phyloP scores from a whole-genome alignment of 1,140 invertebrate species.

The Cotesia typhae region DNA sequence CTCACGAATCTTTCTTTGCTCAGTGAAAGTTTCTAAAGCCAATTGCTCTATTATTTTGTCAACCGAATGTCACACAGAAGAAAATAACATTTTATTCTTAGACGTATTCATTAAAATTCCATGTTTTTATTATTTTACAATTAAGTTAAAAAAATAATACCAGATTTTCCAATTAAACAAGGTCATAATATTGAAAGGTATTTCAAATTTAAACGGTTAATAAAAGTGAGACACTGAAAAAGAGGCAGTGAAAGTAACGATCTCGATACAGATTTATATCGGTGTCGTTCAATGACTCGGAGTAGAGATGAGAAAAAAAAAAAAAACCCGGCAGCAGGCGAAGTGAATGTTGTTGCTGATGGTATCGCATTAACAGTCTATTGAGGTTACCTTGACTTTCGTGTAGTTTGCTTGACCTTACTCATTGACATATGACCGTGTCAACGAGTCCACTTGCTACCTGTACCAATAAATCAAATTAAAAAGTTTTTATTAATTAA shows the following conservation, averaged over 20 bases:
- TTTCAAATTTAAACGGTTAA: not conserved
- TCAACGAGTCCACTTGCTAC: no score
- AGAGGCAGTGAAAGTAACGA: constrained; percentile 19
- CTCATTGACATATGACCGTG: constrained; percentile 23
- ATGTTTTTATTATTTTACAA: no score
- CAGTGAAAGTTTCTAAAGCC: constrained; percentile 52
- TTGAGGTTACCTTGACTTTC: constrained; percentile 51
- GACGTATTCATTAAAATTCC: no score
- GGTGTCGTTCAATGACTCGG: constrained; percentile 12
- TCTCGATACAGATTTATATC: constrained; percentile 9
- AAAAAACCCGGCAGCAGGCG: not conserved
- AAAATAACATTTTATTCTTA: no score
- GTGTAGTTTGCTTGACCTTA: constrained; percentile 36
- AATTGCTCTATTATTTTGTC: constrained; percentile 31
- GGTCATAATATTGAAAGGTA: not conserved
- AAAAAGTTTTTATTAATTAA: no score
- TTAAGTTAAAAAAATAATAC: no score
- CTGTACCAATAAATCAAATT: no score
- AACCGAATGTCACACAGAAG: not conserved
- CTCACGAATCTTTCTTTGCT: constrained; percentile 13
- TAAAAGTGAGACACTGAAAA: constrained; percentile 17
- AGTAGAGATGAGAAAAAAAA: not conserved
- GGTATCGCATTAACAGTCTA: constrained; percentile 29
- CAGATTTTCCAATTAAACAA: no score
- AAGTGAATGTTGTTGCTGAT: not conserved